These are phyloP conservation scores for Sylvilagus bachmani DNA, from an alignment of 2,113 vertebrate species.

Conservation along the genomic window DNA sequence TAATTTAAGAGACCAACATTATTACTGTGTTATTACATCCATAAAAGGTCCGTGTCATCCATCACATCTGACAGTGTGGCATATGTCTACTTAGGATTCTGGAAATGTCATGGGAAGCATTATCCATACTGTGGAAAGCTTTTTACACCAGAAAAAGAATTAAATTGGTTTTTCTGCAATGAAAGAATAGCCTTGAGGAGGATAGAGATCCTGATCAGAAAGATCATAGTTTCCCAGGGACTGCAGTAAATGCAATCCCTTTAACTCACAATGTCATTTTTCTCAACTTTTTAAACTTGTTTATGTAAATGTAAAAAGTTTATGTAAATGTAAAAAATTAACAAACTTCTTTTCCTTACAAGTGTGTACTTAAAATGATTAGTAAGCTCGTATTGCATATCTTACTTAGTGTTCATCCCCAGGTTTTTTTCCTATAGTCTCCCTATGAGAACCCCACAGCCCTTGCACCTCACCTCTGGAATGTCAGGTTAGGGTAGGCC, in stretches of 20 bases:
- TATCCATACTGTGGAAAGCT: background rate
- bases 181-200: constrained; percentile 25
- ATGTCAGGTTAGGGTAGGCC: background rate
- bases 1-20: background rate
- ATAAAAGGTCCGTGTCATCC: background rate
- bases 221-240: background rate
- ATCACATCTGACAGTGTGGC: background rate
- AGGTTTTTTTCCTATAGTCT: background rate
- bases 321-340: background rate
- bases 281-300: constrained; percentile 21
- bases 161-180: constrained; percentile 1
- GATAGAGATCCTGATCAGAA: background rate
- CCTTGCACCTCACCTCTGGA: background rate
- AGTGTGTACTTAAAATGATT: constrained; percentile 12
- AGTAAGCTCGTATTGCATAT: background rate
- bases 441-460: background rate
- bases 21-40: constrained; percentile 23
- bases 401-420: background rate
- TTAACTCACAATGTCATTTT: constrained; percentile 37
- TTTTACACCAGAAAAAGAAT: constrained; percentile 1
- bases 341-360: constrained; percentile 33
- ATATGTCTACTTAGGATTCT: background rate
- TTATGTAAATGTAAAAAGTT: background rate
- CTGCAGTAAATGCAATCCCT: background rate
- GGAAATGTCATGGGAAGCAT: background rate